Evolutionary conservation across 2,797 vertebrate genomes (phyloP).

Genomic region (Melanotaenia maccullochi): DNA sequence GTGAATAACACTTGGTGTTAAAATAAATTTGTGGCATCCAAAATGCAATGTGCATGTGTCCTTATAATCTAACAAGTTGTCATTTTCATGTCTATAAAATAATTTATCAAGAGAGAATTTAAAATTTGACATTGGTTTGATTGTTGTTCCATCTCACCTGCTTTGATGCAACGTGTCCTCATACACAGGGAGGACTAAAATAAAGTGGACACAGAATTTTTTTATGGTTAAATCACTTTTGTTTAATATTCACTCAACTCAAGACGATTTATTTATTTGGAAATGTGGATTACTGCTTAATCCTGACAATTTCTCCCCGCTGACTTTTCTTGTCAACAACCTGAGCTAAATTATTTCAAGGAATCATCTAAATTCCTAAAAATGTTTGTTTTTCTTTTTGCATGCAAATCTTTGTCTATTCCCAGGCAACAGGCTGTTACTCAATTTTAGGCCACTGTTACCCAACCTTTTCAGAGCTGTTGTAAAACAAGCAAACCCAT

Average conservation of each 20-base stretch:
- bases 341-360: too few species aligned
- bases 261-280: too few species aligned
- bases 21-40: background rate
- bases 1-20: background rate
- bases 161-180: background rate
- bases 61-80: background rate
- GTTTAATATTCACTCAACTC: too few species aligned
- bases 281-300: background rate
- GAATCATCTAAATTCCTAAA: too few species aligned
- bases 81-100: background rate
- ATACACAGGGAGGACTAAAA: background rate
- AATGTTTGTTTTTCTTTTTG: background rate
- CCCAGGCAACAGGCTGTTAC: background rate
- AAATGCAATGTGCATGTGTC: background rate
- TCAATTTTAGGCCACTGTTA: background rate
- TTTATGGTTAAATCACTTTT: background rate
- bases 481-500: conserved; percentile 37
- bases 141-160: background rate
- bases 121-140: background rate
- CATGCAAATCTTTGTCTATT: conserved; percentile 1
- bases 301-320: background rate
- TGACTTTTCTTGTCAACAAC: too few species aligned
- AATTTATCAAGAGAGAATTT: background rate
- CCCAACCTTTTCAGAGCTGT: conserved; percentile 28
- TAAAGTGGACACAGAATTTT: background rate